These are phyloP conservation scores for Helicoverpa assulta DNA, from an alignment of 2,888 invertebrate species.

Conservation along the genomic window DNA sequence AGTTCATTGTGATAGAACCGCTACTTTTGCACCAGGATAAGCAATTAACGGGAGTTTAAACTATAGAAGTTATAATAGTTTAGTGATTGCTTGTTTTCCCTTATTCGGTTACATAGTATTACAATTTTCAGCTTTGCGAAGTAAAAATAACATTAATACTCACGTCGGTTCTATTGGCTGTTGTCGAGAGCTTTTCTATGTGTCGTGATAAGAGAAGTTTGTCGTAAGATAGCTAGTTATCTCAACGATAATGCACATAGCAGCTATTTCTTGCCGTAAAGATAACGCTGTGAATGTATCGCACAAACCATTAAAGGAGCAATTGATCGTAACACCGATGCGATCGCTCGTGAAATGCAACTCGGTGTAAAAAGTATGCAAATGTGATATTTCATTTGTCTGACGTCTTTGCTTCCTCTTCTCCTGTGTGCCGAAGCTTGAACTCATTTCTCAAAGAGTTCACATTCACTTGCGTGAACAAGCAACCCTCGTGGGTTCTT, in stretches of 20 bases:
- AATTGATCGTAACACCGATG: slow-evolving; percentile 1
- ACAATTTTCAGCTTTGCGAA: slow-evolving; percentile 3
- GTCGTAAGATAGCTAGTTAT: not conserved
- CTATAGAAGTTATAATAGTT: slow-evolving; percentile 44
- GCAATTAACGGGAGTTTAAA: slow-evolving; percentile 54
- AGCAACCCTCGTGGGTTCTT: not conserved
- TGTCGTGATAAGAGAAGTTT: not conserved
- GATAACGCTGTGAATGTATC: not conserved
- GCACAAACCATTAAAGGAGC: not conserved
- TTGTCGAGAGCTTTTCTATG: slow-evolving; percentile 6
- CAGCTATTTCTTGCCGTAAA: not conserved
- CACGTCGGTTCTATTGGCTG: not conserved
- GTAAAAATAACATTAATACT: slow-evolving; percentile 9
- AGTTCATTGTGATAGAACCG: slow-evolving; percentile 59
- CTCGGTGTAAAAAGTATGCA: slow-evolving; percentile 17
- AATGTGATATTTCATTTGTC: slow-evolving; percentile 17
- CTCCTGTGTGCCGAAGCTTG: slow-evolving; percentile 2
- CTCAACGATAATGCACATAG: not conserved
- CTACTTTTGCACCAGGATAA: slow-evolving; percentile 58
- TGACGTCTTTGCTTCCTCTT: slow-evolving; percentile 2
- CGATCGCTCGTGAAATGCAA: not conserved
- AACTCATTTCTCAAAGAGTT: slow-evolving; percentile 16
- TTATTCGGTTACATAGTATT: slow-evolving; percentile 25
- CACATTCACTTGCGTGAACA: slow-evolving; percentile 13
- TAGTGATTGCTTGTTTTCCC: slow-evolving; percentile 37